Base-by-base conservation (phyloP, 2,888 invertebrate species). In the Dicyrtoma fusca region DNA sequence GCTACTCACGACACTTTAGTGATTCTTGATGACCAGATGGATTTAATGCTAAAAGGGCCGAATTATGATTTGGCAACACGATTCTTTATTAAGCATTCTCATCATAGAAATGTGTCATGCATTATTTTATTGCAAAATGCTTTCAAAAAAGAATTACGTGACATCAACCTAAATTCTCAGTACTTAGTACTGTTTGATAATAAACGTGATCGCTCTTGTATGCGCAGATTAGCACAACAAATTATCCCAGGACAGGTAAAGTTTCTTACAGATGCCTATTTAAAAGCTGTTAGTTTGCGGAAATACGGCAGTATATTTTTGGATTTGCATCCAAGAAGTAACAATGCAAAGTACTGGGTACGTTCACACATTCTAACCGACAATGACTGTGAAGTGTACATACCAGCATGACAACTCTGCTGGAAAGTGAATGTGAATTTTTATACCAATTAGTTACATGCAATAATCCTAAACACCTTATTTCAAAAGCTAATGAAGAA, bases 81-180 rank as follows among this genome's bases (percentile, higher is more conserved):
- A 44, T 64, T 47, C 47, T 64, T 49, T 23, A 49, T 64, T 5
- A 64, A 49, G 17, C 19, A 23, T 8, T n/a, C 47, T 25, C 63
- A 47, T 25, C 63, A 64, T 47, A 8, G 1, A 8, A 25, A 21
- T 1, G n/a, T 14, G 6, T 47, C 47, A 23, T 23, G 45, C 6
- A 21, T 64, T 1, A n/a, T 45, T 3, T 47, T 47, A n/a, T 21
- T 44, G 3, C 63, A 64, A 64, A 49, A 64, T 14, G 23, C 63
- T 4, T 64, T 17, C 23, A n/a, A 3, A 5, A 23, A 47, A 21
- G 23, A 21, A 5, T 47, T 64, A 5, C n/a, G n/a, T 2, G 23
- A 8, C 2, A 47, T 64, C 1, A 21, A 23, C 1, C 3, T 19
- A 23, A 64, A 64, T 13, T 23, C 47, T 1, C 42, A 64, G 8